Evolutionary conservation across 1,140 invertebrate species (phyloP), one percentile per base, ranked within the genome.

Genomic region (Frieseomelitta varia): DNA sequence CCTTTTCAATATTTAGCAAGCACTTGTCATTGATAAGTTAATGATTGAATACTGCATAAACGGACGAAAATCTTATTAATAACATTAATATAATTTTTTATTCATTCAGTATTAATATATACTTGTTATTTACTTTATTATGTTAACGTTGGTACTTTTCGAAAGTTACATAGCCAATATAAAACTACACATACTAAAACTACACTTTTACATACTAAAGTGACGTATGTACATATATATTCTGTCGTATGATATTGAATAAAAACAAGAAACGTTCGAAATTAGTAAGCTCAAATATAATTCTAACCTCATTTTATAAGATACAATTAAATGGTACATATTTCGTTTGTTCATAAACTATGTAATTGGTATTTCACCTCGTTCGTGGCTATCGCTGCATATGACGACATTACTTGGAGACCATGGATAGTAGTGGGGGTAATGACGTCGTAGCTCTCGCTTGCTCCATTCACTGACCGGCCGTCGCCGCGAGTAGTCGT

Each of bases 401-500:
- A 61, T 82, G 80, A 82, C 80, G 80, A 82, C 80, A 82, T 68
- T 82, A 53, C 80, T 19, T 24, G 61, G 47, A 74, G 71, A 81
- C 51, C 24, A 56, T 56, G 14, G 53, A 0, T 34, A 47, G 14
- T 14, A 2, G 80, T 56, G 30, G 63, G 55, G 84, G 69, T 78
- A 63, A 56, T 68, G 67, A 73, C 56, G 77, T 81, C 73, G 85
- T 81, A 76, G 81, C 67, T 80, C 84, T 77, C 85, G 75, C 74
- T 78, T 58, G 19, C 85, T 87, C 83, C 86, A 87, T 87, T 87
- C 86, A 87, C 86, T 85, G 71, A 75, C 75, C 61, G 68, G 82
- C 63, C 61, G 78, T 51, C 34, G 82, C n/a, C 68, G 85, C 51
- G 82, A 75, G 47, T 55, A 74, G 68, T 79, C 51, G 19, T 61